A percentile compares a stretch with the other conserved stretches of the same genome.
Conservation (phyloP, 2,888 invertebrate species). For the Philhelius pedissequus region DNA sequence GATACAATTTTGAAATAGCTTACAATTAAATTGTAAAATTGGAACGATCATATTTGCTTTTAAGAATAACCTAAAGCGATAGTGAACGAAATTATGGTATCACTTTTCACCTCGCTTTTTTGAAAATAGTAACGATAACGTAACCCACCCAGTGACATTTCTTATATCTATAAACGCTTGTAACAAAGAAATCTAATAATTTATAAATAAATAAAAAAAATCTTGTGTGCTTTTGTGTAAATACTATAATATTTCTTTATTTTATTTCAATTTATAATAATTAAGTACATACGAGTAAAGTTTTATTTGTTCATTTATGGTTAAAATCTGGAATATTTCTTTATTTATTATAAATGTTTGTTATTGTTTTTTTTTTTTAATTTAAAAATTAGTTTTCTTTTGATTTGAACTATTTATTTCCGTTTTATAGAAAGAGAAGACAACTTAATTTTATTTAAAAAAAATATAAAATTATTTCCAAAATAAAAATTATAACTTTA, state of each 20-base stretch:
- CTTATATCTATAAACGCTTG: too few species aligned
- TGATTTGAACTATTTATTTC: conserved; percentile 6
- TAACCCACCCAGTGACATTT: too few species aligned
- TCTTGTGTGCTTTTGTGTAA: conserved; percentile 33
- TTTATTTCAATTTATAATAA: conserved; percentile 43
- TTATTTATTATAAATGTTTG: not conserved
- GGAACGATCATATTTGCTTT: too few species aligned
- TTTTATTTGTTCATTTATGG: conserved; percentile 16
- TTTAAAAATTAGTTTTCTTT: conserved; percentile 32
- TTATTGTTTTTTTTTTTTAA: not conserved
- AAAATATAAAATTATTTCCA: not conserved
- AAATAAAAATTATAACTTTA: conserved; percentile 2
- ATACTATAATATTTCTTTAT: conserved; percentile 37
- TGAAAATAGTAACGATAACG: too few species aligned
- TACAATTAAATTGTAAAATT: too few species aligned
- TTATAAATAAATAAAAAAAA: not conserved
- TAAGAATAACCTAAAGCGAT: too few species aligned
- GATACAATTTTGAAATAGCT: too few species aligned
- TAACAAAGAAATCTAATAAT: too few species aligned
- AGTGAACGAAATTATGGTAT: too few species aligned
- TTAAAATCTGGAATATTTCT: conserved; percentile 54
- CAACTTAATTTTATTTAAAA: not conserved
- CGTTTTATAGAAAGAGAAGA: not conserved
- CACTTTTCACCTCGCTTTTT: too few species aligned
- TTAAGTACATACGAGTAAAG: conserved; percentile 44